Conservation (phyloP, 2,797 vertebrate species). For the Parauchenoglanis punctatus region DNA sequence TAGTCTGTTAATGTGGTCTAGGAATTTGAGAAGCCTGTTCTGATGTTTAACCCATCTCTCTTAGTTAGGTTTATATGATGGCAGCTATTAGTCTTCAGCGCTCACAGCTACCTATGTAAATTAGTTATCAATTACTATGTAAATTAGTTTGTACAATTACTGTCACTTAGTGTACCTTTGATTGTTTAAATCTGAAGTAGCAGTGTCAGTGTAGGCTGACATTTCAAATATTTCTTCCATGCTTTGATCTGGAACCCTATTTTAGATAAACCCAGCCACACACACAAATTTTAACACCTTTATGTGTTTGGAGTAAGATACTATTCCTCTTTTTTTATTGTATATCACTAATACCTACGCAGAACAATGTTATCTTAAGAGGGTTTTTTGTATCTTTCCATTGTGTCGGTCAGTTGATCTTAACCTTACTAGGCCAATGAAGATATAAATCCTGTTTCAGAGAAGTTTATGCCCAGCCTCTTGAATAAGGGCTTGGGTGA, state of each 20-base stretch:
- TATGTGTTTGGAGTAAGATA: not conserved
- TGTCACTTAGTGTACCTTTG: not conserved
- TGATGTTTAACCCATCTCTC: conserved; percentile 2
- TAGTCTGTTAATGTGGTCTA: not conserved
- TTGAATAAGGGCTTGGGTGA: not conserved
- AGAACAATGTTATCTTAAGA: not conserved
- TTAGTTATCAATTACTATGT: not conserved
- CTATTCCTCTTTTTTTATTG: no score
- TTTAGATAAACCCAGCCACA: not conserved
- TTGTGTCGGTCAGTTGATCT: not conserved
- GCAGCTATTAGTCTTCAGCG: conserved; percentile 39
- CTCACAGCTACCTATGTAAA: conserved; percentile 28
- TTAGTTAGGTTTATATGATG: conserved; percentile 27
- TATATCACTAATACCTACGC: not conserved
- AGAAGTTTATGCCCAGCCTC: not conserved
- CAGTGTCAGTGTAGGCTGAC: not conserved
- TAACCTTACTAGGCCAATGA: not conserved
- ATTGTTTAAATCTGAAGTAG: not conserved
- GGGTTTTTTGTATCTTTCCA: not conserved
- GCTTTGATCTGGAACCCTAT: not conserved
- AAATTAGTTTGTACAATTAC: not conserved
- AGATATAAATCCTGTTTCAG: not conserved
- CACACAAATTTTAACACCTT: not conserved
- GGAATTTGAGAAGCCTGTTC: not conserved
- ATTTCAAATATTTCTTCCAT: not conserved